Evolutionary conservation across 2,888 invertebrate genomes (phyloP).

Genomic region (Folsomia candida): DNA sequence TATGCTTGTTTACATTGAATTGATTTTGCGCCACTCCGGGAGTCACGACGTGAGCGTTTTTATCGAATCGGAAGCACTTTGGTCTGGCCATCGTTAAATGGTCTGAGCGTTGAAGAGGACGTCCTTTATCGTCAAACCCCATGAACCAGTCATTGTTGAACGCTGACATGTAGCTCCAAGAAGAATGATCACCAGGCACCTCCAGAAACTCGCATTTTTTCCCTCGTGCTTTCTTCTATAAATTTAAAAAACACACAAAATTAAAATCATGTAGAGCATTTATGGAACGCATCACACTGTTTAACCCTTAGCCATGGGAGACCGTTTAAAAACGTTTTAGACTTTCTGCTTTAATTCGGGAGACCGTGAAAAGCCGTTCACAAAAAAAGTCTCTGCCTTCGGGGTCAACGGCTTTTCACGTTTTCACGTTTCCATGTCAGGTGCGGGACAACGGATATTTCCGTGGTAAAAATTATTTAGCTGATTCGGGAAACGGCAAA

Average conservation of each 20-base stretch:
- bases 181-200: neutral
- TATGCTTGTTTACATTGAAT: neutral
- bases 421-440: too few relatives aligned
- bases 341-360: too few relatives aligned
- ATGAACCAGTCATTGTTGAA: neutral
- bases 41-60: neutral
- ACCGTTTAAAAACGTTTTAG: too few relatives aligned
- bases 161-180: constrained; percentile 7
- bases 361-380: too few relatives aligned
- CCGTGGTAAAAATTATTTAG: too few relatives aligned
- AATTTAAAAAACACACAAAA: constrained; percentile 1
- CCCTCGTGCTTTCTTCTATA: constrained; percentile 1
- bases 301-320: too few relatives aligned
- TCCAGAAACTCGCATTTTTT: constrained; percentile 6
- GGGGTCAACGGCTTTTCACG: too few relatives aligned
- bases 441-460: too few relatives aligned
- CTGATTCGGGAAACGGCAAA: too few relatives aligned
- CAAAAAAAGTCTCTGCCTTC: too few relatives aligned
- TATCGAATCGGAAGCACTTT: neutral
- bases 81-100: neutral
- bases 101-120: neutral
- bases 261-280: neutral
- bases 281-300: too few relatives aligned
- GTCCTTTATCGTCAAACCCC: constrained; percentile 1
- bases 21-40: neutral